These are phyloP conservation scores for Calliphora vomitoria DNA, from an alignment of 2,888 invertebrate species.

Conservation along the genomic window DNA sequence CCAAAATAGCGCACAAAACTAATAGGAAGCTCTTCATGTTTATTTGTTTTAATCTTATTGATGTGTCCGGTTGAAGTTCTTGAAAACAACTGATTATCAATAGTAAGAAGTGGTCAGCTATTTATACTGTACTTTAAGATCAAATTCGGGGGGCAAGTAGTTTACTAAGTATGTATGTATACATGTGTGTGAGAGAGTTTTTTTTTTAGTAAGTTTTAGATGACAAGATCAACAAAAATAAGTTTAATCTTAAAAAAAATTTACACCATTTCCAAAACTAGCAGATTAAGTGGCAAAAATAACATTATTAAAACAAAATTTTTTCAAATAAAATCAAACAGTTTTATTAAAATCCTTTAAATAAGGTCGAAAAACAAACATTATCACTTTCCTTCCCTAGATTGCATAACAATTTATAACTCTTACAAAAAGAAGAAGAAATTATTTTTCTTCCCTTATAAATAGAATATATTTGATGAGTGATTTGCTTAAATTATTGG, in stretches of 20 bases:
- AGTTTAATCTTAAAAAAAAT: not conserved
- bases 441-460: too few relatives aligned
- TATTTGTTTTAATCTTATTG: not conserved
- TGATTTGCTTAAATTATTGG: too few relatives aligned
- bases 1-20: slow-evolving; percentile 47
- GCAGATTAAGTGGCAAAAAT: too few relatives aligned
- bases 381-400: too few relatives aligned
- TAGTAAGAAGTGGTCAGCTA: not conserved
- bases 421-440: too few relatives aligned
- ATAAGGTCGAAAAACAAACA: too few relatives aligned
- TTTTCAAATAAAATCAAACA: too few relatives aligned
- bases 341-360: too few relatives aligned
- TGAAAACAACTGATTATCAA: slow-evolving; percentile 45
- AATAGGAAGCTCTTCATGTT: slow-evolving; percentile 52
- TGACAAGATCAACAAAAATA: not conserved
- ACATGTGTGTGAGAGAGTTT: not conserved
- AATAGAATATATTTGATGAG: too few relatives aligned
- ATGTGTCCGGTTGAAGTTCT: slow-evolving; percentile 7
- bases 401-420: too few relatives aligned
- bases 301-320: too few relatives aligned
- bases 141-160: not conserved
- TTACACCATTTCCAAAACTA: not conserved
- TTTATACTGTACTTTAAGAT: slow-evolving; percentile 45
- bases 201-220: not conserved
- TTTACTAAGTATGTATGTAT: too few relatives aligned